Evolutionary conservation across 2,113 vertebrate genomes (phyloP).

Genomic region (Rhinichthys klamathensis): DNA sequence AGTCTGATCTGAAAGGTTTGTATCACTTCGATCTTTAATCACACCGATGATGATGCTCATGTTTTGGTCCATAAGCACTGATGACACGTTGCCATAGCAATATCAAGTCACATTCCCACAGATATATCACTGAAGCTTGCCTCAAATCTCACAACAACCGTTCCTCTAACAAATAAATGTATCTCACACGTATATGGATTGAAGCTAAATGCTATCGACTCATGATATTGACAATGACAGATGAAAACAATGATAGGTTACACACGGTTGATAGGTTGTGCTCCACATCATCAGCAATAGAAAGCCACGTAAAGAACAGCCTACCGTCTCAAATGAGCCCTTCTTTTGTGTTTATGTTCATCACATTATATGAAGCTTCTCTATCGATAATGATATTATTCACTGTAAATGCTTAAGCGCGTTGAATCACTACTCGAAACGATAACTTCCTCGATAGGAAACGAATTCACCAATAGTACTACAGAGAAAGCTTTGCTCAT

Average conservation of each 20-base stretch:
- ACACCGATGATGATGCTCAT: background rate
- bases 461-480: background rate
- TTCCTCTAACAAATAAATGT: background rate
- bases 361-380: background rate
- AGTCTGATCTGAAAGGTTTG: background rate
- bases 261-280: background rate
- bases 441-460: slow-evolving; percentile 18
- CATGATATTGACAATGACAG: background rate
- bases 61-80: slow-evolving; percentile 8
- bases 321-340: slow-evolving; percentile 41
- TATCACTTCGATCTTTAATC: background rate
- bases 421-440: background rate
- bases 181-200: background rate
- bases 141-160: background rate
- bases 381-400: background rate
- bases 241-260: background rate
- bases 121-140: background rate
- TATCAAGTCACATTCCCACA: background rate
- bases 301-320: slow-evolving; percentile 16
- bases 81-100: slow-evolving; percentile 32
- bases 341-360: slow-evolving; percentile 11
- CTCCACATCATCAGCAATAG: slow-evolving; percentile 11
- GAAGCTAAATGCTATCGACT: background rate
- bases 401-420: background rate
- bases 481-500: background rate